A percentile compares a stretch with the other conserved stretches of the same genome.
phyloP scores from a whole-genome alignment of 2,888 invertebrate genomes.

The Yponomeuta cagnagella region DNA sequence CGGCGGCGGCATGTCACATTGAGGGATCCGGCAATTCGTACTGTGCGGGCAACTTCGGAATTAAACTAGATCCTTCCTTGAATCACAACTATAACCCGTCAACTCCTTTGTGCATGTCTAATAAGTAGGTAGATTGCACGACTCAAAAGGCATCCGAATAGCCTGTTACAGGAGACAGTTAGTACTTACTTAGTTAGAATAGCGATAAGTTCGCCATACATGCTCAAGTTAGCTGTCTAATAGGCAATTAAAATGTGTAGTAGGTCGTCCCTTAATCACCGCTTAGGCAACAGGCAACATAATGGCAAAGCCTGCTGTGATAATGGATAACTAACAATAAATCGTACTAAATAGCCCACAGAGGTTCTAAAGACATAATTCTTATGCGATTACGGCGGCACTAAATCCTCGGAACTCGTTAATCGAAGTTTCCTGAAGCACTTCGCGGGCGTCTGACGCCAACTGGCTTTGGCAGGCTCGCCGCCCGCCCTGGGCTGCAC shows the following conservation, averaged over 20 bases:
- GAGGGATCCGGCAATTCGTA: slow-evolving; percentile 17
- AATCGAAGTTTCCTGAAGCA: slow-evolving; percentile 68
- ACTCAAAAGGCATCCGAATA: background rate
- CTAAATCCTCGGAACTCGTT: slow-evolving; percentile 70
- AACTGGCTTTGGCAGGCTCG: slow-evolving; percentile 65
- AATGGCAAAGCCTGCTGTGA: background rate
- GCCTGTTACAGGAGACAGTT: background rate
- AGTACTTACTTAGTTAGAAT: background rate
- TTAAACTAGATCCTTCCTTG: slow-evolving; percentile 6
- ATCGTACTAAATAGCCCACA: slow-evolving; percentile 40
- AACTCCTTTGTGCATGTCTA: background rate
- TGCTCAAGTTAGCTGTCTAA: background rate
- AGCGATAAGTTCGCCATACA: background rate
- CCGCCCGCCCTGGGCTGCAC: slow-evolving; percentile 31
- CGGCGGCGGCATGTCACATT: slow-evolving; percentile 23
- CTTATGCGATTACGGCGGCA: slow-evolving; percentile 59
- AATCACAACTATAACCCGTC: slow-evolving; percentile 2
- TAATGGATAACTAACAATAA: slow-evolving; percentile 20
- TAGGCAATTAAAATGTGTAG: background rate
- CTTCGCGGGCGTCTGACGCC: slow-evolving; percentile 56
- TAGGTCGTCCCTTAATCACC: background rate
- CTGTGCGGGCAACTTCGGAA: slow-evolving; percentile 6
- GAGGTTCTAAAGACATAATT: slow-evolving; percentile 52
- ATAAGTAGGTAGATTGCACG: background rate
- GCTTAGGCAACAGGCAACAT: background rate